phyloP scores from a whole-genome alignment of 2,113 vertebrate species.

The Hydropotes inermis region DNA sequence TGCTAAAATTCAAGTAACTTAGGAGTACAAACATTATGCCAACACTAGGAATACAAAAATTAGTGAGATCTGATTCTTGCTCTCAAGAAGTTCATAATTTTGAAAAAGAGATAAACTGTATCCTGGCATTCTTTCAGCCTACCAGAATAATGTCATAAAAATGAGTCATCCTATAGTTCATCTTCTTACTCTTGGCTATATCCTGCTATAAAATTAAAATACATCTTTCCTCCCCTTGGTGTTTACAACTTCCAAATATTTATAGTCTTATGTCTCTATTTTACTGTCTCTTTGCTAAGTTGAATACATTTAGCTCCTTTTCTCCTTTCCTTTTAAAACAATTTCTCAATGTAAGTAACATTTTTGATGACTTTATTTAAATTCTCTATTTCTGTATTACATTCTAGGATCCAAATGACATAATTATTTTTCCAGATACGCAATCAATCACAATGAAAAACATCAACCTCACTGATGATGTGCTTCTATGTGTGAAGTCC shows the following conservation, averaged over 20 bases:
- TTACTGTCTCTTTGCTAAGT: constrained; percentile 43
- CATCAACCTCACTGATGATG: background rate
- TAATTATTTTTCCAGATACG: constrained; percentile 20
- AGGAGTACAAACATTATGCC: constrained; percentile 2
- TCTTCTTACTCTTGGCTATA: constrained; percentile 49
- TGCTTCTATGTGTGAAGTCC: background rate
- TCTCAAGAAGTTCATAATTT: constrained; percentile 53
- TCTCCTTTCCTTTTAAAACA: constrained; percentile 58
- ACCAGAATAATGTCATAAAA: constrained; percentile 48
- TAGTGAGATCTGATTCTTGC: background rate
- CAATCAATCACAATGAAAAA: constrained; percentile 19
- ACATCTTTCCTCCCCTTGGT: constrained; percentile 48
- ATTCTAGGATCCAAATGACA: constrained; percentile 23
- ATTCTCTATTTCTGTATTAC: constrained; percentile 49
- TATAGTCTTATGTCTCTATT: constrained; percentile 58
- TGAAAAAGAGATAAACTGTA: constrained; percentile 21
- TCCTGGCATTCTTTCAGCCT: constrained; percentile 28
- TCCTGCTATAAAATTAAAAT: constrained; percentile 65
- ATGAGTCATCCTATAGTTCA: constrained; percentile 45
- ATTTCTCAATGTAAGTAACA: constrained; percentile 38
- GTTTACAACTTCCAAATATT: constrained; percentile 64
- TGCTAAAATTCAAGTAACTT: constrained; percentile 45
- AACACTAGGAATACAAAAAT: constrained; percentile 19
- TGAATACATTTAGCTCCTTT: constrained; percentile 45
- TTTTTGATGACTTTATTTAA: constrained; percentile 50